These are phyloP conservation scores for Pithys albifrons DNA, from an alignment of 2,113 vertebrate species.

Conservation along the genomic window DNA sequence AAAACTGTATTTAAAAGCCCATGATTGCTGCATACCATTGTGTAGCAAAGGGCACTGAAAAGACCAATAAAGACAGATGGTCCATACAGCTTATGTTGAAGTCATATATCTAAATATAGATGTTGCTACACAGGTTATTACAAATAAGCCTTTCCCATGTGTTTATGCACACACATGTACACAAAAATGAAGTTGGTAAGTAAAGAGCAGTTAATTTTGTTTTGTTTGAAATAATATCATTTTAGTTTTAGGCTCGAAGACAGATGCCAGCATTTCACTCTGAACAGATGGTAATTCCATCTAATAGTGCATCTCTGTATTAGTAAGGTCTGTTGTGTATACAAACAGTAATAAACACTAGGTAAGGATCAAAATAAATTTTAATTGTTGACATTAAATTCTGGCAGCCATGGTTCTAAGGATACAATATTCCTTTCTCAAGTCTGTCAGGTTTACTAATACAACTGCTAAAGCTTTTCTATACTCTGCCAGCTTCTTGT, in stretches of 20 bases:
- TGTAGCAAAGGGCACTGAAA: constrained; percentile 54
- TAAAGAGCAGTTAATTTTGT: constrained; percentile 82
- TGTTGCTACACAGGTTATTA: constrained; percentile 51
- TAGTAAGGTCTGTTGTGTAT: constrained; percentile 91
- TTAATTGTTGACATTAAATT: constrained; percentile 91
- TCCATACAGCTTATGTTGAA: constrained; percentile 56
- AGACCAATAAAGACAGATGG: constrained; percentile 69
- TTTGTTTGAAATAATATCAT: constrained; percentile 87
- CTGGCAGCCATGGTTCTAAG: constrained; percentile 82
- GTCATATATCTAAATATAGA: constrained; percentile 61
- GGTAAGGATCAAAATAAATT: constrained; percentile 92
- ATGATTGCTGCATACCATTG: constrained; percentile 52
- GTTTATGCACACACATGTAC: constrained; percentile 21
- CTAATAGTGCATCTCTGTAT: constrained; percentile 91
- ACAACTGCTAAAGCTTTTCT: constrained; percentile 61
- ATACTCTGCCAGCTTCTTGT: constrained; percentile 50
- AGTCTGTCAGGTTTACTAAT: constrained; percentile 79
- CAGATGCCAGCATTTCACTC: constrained; percentile 87
- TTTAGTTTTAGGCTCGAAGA: constrained; percentile 82
- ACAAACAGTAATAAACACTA: constrained; percentile 91
- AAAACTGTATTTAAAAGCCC: constrained; percentile 46
- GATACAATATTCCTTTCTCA: constrained; percentile 76
- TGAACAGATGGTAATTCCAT: constrained; percentile 92
- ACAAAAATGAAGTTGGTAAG: constrained; percentile 69
- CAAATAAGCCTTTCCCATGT: constrained; percentile 56